phyloP scores from a whole-genome alignment of 2,888 invertebrate genomes.

The Cerceris ruficornis region DNA sequence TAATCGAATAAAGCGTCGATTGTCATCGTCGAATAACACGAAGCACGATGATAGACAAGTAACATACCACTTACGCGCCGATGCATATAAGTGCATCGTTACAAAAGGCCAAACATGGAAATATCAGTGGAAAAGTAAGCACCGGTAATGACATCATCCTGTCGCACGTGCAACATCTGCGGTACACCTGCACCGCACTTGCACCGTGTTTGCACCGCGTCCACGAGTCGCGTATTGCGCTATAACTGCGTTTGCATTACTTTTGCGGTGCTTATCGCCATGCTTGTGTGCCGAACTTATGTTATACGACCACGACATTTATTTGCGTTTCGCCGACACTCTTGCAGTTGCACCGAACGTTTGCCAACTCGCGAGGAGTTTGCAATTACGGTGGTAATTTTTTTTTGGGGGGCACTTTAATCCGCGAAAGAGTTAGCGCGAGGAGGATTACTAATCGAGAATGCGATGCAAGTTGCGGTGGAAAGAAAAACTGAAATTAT shows the following conservation, averaged over 20 bases:
- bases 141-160: constrained; percentile 63
- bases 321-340: constrained; percentile 6
- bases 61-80: constrained; percentile 1
- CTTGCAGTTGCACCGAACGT: background rate
- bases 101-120: constrained; percentile 39
- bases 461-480: no score
- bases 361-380: no score
- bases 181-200: constrained; percentile 56
- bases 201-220: constrained; percentile 43
- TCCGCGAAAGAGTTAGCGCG: no score
- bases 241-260: constrained; percentile 39
- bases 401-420: no score
- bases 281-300: background rate
- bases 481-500: no score
- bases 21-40: background rate
- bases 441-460: no score
- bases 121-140: constrained; percentile 50
- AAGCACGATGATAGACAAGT: background rate
- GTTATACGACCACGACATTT: constrained; percentile 3
- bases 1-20: background rate
- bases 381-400: no score
- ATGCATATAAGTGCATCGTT: constrained; percentile 14
- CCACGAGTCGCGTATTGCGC: constrained; percentile 30
- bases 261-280: background rate
- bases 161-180: constrained; percentile 64